Evolutionary conservation across 2,888 invertebrate species (phyloP).

Genomic region (Trissoscelio sp.): DNA sequence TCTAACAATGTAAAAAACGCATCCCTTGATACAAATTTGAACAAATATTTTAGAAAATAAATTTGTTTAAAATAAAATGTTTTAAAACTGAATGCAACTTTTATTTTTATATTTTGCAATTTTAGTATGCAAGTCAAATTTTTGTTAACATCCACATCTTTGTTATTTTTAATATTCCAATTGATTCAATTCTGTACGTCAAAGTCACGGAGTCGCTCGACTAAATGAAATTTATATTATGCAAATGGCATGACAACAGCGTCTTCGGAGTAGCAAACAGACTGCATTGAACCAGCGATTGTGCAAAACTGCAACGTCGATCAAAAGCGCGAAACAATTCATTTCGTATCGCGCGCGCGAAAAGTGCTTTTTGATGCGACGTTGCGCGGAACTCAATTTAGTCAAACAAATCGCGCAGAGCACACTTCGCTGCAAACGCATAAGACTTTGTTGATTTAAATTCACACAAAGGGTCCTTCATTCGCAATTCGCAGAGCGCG

Average conservation of each 20-base stretch:
- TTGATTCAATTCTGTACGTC: background rate
- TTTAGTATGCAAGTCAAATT: too few species aligned
- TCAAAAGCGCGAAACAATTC: slow-evolving; percentile 59
- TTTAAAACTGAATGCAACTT: too few species aligned
- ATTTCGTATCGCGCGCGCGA: slow-evolving; percentile 23
- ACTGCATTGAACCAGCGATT: slow-evolving; percentile 15
- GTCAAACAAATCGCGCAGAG: slow-evolving; percentile 54
- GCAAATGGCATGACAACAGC: slow-evolving; percentile 36
- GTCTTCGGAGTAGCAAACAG: slow-evolving; percentile 32
- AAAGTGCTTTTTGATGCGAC: slow-evolving; percentile 51
- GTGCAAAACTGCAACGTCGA: slow-evolving; percentile 42
- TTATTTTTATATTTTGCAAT: too few species aligned
- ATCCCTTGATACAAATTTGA: too few species aligned
- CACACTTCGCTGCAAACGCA: slow-evolving; percentile 36
- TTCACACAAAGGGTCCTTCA: slow-evolving; percentile 47
- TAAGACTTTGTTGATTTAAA: slow-evolving; percentile 59
- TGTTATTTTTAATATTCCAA: background rate
- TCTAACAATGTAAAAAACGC: too few species aligned
- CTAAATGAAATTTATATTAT: slow-evolving; percentile 45
- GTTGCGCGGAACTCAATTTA: slow-evolving; percentile 50
- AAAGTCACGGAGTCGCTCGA: background rate
- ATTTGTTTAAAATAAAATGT: too few species aligned
- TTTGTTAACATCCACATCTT: too few species aligned
- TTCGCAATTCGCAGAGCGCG: slow-evolving; percentile 25
- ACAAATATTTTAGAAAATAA: too few species aligned